These are phyloP conservation scores for Hexactinellida sp. DNA, from an alignment of 37 sponge, comb jelly and placozoan species.

Conservation along the genomic window DNA sequence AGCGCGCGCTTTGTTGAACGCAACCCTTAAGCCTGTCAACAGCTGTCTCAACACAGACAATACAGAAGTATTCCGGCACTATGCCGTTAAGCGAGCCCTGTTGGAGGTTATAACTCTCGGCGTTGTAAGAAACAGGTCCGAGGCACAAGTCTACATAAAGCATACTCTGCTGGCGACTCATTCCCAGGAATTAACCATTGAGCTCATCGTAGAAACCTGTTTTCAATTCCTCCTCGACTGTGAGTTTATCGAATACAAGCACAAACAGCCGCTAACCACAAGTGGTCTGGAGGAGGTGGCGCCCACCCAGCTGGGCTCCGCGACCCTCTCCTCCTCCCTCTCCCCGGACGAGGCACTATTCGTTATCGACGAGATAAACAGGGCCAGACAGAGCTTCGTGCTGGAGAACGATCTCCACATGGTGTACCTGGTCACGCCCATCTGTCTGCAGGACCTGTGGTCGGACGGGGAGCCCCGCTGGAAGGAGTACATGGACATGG, in stretches of 20 bases:
- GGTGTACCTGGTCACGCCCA: constrained; percentile 86
- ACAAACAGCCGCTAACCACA: neutral
- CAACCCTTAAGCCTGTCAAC: constrained; percentile 52
- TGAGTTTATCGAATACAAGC: constrained; percentile 53
- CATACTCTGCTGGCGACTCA: constrained; percentile 82
- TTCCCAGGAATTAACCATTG: constrained; percentile 16
- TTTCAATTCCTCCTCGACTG: constrained; percentile 52
- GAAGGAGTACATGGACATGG: constrained; percentile 63
- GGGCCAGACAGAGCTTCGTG: constrained; percentile 68
- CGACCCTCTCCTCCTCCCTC: constrained; percentile 81
- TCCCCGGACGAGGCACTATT: constrained; percentile 82
- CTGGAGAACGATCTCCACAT: constrained; percentile 95
- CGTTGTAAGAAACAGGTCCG: constrained; percentile 29
- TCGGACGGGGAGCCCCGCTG: constrained; percentile 60
- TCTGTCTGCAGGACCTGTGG: constrained; percentile 77
- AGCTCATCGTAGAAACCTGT: constrained; percentile 20
- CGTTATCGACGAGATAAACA: constrained; percentile 67
- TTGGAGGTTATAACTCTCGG: constrained; percentile 82
- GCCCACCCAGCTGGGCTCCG: constrained; percentile 78
- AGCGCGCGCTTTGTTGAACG: constrained; percentile 41
- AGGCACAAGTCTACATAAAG: constrained; percentile 41
- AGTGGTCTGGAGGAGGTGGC: neutral
- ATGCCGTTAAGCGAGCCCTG: constrained; percentile 78
- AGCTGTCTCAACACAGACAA: constrained; percentile 46
- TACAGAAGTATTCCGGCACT: neutral